Evolutionary conservation across 2,888 invertebrate species (phyloP).

Genomic region (Abrostola triplasia): DNA sequence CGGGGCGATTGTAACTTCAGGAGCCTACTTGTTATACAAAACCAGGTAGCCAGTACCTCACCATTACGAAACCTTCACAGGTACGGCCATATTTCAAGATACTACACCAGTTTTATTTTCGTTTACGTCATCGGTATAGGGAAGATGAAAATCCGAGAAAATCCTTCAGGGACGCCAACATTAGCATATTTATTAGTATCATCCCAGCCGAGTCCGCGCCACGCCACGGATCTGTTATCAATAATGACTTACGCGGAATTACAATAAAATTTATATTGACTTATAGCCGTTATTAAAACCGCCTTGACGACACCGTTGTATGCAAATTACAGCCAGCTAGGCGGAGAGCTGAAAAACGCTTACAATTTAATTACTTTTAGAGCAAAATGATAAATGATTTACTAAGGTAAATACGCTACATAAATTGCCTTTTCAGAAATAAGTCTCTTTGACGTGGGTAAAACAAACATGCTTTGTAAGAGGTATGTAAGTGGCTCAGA

Average conservation of each 20-base stretch:
- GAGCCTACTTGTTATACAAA: conserved; percentile 58
- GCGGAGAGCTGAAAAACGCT: conserved; percentile 33
- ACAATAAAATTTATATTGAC: conserved; percentile 68
- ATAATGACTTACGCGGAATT: conserved; percentile 76
- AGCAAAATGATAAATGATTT: conserved; percentile 33
- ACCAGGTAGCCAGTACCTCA: conserved; percentile 40
- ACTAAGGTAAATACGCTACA: conserved; percentile 29
- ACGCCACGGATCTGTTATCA: conserved; percentile 74
- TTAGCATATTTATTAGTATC: conserved; percentile 85
- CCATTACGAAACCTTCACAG: conserved; percentile 57
- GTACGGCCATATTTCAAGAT: conserved; percentile 73
- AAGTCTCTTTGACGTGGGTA: conserved; percentile 26
- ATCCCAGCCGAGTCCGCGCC: conserved; percentile 70
- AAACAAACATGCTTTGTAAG: conserved; percentile 25
- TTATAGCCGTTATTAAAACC: conserved; percentile 49
- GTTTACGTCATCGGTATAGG: conserved; percentile 76
- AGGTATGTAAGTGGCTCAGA: conserved; percentile 9
- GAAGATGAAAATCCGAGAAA: conserved; percentile 82
- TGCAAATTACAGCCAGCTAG: conserved; percentile 39
- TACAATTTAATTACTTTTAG: conserved; percentile 36
- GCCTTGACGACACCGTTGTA: conserved; percentile 26
- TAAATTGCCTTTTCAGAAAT: conserved; percentile 18
- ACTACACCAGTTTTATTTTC: conserved; percentile 75
- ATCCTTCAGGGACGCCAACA: conserved; percentile 81
- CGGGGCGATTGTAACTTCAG: conserved; percentile 54